These are phyloP conservation scores for Amia ocellicauda DNA, from an alignment of 2,113 vertebrate species.

Conservation along the genomic window DNA sequence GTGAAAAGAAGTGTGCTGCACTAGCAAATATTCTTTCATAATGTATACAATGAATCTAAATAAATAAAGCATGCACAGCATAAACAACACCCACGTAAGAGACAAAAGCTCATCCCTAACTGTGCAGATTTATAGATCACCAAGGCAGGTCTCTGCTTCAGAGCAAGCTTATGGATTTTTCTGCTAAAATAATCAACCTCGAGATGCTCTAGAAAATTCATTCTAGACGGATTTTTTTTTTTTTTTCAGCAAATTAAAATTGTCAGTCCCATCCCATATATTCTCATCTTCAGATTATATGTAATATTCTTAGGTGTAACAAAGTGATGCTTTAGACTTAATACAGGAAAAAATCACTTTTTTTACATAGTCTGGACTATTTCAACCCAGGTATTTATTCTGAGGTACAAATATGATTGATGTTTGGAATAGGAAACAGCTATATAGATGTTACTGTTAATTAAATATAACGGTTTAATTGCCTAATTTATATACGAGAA, in stretches of 20 bases:
- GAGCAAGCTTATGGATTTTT: too few species aligned
- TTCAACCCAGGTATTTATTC: constrained; percentile 27
- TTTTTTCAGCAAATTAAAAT: constrained; percentile 30
- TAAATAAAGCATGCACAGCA: too few species aligned
- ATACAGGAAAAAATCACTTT: constrained; percentile 24
- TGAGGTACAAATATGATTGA: constrained; percentile 11
- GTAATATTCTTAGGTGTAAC: constrained; percentile 30
- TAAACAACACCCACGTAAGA: too few species aligned
- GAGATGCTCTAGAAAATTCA: not conserved
- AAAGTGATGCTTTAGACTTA: constrained; percentile 26
- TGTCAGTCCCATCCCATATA: not conserved
- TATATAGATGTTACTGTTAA: too few species aligned
- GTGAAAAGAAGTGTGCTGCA: too few species aligned
- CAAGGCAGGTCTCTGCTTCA: too few species aligned
- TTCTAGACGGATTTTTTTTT: constrained; percentile 51
- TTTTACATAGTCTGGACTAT: constrained; percentile 13
- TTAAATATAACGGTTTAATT: too few species aligned
- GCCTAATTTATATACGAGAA: not conserved
- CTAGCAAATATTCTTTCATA: too few species aligned
- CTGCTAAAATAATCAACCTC: not conserved
- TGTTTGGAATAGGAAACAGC: too few species aligned
- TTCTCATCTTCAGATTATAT: constrained; percentile 13
- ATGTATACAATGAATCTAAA: too few species aligned
- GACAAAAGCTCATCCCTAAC: too few species aligned
- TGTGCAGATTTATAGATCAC: too few species aligned